Base-by-base conservation (phyloP, 2,888 invertebrate genomes). In the Hydroisotoma schaefferi region DNA sequence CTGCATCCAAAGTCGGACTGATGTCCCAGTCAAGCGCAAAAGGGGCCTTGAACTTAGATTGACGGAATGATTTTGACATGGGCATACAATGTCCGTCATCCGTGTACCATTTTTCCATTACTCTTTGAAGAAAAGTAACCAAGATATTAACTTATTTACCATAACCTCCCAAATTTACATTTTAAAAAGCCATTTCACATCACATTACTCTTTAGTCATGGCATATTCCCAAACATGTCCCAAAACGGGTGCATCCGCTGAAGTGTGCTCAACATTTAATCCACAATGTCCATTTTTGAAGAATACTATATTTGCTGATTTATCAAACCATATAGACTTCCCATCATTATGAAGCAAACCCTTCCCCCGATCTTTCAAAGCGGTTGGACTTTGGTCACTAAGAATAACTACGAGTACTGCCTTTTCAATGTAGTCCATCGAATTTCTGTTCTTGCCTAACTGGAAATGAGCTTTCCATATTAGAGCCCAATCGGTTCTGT, bases 241-340 rank as follows among this genome's bases (percentile, higher is more conserved):
- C 62, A 79, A 74, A 2, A 78, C 78, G 2, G 80, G 80, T 1
- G 80, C 80, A 73, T 80, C 80, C 1, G 64, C 68, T 68, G 75
- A 75, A 2, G 78, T 76, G 62, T 80, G 80, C 65, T 80, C 80
- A 62, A 77, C 77, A 70, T 80, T 79, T 26, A 79, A 53, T 12
- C 80, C 80, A 64, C 77, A 75, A 49, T 76, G 74, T n/a, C 78
- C 80, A 70, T 80, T 76, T 38, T 74, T 73, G 72, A 78, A 78
- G 55, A 77, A 73, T 6, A 78, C 61, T 20, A 79, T 44, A 61
- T 75, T 77, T 51, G 78, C 69, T 57, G 76, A 76, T 69, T 80
- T 80, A 72, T 80, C 80, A 73, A 78, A 80, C 80, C 80, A 80
- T 26, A 78, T 63, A 2, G 75, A 74, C 48, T 74, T 74, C 1